These are phyloP conservation scores for Alethe diademata DNA, from an alignment of 2,113 vertebrate genomes.

Conservation along the genomic window DNA sequence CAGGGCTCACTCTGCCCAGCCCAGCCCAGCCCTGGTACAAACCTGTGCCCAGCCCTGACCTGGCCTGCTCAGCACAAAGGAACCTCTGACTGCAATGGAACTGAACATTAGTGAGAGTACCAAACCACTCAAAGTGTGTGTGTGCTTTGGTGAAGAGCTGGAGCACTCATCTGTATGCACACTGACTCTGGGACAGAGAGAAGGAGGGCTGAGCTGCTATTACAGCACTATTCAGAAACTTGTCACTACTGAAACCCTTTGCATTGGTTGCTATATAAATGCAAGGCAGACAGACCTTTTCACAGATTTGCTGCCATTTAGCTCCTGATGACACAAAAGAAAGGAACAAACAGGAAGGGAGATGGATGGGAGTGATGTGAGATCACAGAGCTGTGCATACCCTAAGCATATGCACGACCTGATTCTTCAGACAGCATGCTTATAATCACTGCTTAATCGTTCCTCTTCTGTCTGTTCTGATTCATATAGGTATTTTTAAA, in stretches of 20 bases:
- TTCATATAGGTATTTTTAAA: neutral
- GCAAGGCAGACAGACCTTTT: neutral
- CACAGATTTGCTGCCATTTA: conserved; percentile 22
- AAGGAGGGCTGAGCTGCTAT: neutral
- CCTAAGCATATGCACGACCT: neutral
- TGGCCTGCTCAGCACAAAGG: neutral
- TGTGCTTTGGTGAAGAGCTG: neutral
- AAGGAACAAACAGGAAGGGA: neutral
- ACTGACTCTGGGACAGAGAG: neutral
- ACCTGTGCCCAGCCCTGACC: neutral
- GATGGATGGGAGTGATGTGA: neutral
- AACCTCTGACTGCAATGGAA: neutral
- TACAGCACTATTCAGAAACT: neutral
- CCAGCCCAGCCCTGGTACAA: neutral
- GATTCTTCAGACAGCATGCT: conserved; percentile 16
- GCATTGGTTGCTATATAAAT: neutral
- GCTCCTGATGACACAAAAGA: neutral
- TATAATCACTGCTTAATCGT: conserved; percentile 4
- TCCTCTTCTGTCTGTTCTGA: neutral
- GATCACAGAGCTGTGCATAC: neutral
- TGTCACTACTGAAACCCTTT: neutral
- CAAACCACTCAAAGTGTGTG: neutral
- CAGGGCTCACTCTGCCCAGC: neutral
- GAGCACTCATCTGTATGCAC: neutral
- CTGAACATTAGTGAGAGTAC: neutral